Conservation (phyloP, 2,888 invertebrate genomes). For the Venustoraphidia nigricollis region DNA sequence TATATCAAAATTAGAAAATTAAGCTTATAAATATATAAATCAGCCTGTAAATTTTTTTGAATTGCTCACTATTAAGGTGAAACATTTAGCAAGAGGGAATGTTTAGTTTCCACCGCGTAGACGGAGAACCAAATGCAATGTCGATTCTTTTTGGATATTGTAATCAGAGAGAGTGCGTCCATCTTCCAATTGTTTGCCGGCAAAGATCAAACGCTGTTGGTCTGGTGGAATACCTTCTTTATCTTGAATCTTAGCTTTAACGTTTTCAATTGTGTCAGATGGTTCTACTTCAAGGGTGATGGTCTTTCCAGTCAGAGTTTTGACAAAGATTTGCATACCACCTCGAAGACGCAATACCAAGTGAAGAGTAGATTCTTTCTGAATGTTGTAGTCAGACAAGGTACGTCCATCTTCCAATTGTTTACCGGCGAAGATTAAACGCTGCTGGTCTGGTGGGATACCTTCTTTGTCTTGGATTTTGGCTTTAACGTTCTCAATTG, state of each 20-base stretch:
- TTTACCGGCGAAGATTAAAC: conserved; percentile 50
- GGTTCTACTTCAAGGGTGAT: conserved; percentile 39
- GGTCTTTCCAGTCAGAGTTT: conserved; percentile 41
- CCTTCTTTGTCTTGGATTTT: conserved; percentile 41
- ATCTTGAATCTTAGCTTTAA: conserved; percentile 37
- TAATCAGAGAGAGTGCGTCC: conserved; percentile 46
- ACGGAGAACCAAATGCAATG: conserved; percentile 80
- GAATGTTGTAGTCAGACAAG: conserved; percentile 48
- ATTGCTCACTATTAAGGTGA: background rate
- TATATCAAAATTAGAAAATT: conserved; percentile 1
- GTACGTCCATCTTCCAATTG: conserved; percentile 55
- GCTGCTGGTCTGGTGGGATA: conserved; percentile 41
- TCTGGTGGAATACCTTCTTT: conserved; percentile 81
- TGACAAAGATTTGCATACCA: conserved; percentile 51
- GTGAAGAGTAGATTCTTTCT: conserved; percentile 42
- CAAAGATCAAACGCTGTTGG: conserved; percentile 73
- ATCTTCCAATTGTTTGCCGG: conserved; percentile 57
- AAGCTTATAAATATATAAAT: background rate
- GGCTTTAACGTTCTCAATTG: conserved; percentile 48
- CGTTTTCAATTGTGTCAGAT: conserved; percentile 42
- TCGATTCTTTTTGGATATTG: conserved; percentile 86
- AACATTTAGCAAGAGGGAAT: conserved; percentile 20
- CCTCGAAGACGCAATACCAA: conserved; percentile 44
- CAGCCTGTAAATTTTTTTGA: background rate
- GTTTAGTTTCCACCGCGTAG: conserved; percentile 54